Conservation (phyloP, 2,113 vertebrate species). For the Anhinga rufa region DNA sequence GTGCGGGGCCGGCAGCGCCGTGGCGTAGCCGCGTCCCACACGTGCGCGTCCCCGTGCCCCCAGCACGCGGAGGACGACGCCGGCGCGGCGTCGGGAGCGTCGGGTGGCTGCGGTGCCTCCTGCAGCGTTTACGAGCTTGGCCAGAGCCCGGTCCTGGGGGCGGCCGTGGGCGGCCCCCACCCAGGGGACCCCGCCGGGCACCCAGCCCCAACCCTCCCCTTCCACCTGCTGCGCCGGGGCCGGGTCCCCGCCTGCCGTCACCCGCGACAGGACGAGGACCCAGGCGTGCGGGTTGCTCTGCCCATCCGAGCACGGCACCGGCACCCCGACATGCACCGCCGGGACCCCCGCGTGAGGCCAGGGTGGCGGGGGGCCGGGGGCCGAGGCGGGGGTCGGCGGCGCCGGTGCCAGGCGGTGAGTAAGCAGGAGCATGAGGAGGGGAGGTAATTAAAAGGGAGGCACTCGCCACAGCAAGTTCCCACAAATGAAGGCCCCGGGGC, state of each 20-base stretch:
- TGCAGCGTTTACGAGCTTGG: not conserved
- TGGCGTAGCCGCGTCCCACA: not conserved
- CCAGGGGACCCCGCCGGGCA: not conserved
- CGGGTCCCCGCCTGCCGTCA: accelerated
- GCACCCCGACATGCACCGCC: accelerated
- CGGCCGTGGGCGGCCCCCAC: not conserved
- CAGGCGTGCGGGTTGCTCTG: not conserved
- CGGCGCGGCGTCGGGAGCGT: not conserved
- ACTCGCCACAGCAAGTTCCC: constrained; percentile 75
- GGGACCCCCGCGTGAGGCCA: not conserved
- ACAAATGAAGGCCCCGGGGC: constrained; percentile 77
- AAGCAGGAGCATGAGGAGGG: constrained; percentile 67
- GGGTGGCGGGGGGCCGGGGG: not conserved
- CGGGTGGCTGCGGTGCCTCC: not conserved
- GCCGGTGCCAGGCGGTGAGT: constrained; percentile 63
- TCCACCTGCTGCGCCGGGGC: not conserved
- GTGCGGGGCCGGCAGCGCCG: accelerated
- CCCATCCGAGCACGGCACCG: accelerated
- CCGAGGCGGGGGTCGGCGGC: not conserved
- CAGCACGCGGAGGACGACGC: not conserved
- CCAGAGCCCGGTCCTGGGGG: not conserved
- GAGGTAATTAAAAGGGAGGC: constrained; percentile 76
- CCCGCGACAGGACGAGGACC: accelerated
- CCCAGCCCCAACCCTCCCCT: not conserved
- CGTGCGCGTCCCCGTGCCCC: not conserved